Conservation (phyloP, 2,113 vertebrate species). For the Panthera tigris region DNA sequence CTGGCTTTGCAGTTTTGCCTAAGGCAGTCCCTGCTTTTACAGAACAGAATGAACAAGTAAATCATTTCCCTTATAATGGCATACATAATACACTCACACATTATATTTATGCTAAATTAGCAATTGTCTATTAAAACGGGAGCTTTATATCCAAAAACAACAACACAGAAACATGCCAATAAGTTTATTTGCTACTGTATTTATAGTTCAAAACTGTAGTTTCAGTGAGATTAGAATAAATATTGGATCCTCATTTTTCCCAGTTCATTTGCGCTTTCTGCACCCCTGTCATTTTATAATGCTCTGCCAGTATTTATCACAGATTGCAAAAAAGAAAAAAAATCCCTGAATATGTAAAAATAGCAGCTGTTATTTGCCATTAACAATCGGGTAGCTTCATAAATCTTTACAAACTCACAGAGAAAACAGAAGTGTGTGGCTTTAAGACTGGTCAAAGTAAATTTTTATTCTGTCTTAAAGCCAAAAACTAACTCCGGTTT, state of each 20-base stretch:
- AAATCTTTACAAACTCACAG: slow-evolving; percentile 57
- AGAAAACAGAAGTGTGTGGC: slow-evolving; percentile 51
- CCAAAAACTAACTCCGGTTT: slow-evolving; percentile 13
- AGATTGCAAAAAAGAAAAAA: slow-evolving; percentile 73
- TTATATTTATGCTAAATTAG: slow-evolving; percentile 52
- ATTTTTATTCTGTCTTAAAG: slow-evolving; percentile 36
- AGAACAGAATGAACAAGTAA: slow-evolving; percentile 28
- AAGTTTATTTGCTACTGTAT: slow-evolving; percentile 68
- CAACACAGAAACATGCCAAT: slow-evolving; percentile 63
- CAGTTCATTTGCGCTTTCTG: slow-evolving; percentile 63
- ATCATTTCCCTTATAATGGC: not conserved
- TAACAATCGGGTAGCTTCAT: slow-evolving; percentile 64
- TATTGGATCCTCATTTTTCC: slow-evolving; percentile 65
- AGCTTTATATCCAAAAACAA: slow-evolving; percentile 62
- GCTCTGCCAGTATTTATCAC: slow-evolving; percentile 79
- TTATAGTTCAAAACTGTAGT: slow-evolving; percentile 70
- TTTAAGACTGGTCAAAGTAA: slow-evolving; percentile 43
- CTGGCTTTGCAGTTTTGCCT: not conserved
- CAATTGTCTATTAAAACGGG: slow-evolving; percentile 66
- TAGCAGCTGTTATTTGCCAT: slow-evolving; percentile 71
- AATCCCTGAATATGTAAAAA: slow-evolving; percentile 51
- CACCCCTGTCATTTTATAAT: slow-evolving; percentile 62
- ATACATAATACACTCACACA: not conserved
- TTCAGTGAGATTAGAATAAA: slow-evolving; percentile 74
- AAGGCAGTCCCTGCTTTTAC: not conserved